Conservation (phyloP, 2,797 vertebrate genomes). For the Chloroceryle inda region DNA sequence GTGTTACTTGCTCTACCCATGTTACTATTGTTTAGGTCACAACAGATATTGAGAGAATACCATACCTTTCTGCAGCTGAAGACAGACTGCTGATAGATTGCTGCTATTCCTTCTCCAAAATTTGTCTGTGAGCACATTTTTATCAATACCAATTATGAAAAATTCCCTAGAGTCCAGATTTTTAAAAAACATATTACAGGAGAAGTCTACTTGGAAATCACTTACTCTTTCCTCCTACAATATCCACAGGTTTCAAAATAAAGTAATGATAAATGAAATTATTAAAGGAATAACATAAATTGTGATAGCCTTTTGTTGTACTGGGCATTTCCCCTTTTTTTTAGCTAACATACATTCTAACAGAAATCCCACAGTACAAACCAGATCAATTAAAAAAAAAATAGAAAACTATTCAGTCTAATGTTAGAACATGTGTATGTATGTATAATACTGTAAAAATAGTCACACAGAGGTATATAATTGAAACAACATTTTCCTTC, state of each 20-base stretch:
- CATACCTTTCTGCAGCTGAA: slow-evolving; percentile 32
- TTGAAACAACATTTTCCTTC: slow-evolving; percentile 70
- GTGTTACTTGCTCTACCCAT: background rate
- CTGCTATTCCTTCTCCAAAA: slow-evolving; percentile 35
- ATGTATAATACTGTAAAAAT: slow-evolving; percentile 69
- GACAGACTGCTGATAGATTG: slow-evolving; percentile 5
- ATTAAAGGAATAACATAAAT: slow-evolving; percentile 22
- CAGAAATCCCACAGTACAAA: slow-evolving; percentile 58
- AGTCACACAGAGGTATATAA: slow-evolving; percentile 74
- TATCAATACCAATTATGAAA: slow-evolving; percentile 2
- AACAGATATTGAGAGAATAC: background rate
- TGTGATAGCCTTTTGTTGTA: slow-evolving; percentile 42
- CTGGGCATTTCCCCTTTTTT: slow-evolving; percentile 60
- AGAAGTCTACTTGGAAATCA: slow-evolving; percentile 48
- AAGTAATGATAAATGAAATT: slow-evolving; percentile 16
- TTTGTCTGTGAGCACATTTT: slow-evolving; percentile 11
- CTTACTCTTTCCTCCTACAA: slow-evolving; percentile 23
- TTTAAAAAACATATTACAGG: slow-evolving; percentile 28
- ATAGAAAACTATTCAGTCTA: slow-evolving; percentile 44
- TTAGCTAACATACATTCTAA: slow-evolving; percentile 49
- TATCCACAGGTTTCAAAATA: slow-evolving; percentile 50
- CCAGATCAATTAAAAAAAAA: slow-evolving; percentile 43
- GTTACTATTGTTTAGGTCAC: background rate
- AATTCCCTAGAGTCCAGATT: slow-evolving; percentile 8
- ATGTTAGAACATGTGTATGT: slow-evolving; percentile 32